Conservation (phyloP, 1,140 invertebrate species). For the Dufourea novaeangliae region DNA sequence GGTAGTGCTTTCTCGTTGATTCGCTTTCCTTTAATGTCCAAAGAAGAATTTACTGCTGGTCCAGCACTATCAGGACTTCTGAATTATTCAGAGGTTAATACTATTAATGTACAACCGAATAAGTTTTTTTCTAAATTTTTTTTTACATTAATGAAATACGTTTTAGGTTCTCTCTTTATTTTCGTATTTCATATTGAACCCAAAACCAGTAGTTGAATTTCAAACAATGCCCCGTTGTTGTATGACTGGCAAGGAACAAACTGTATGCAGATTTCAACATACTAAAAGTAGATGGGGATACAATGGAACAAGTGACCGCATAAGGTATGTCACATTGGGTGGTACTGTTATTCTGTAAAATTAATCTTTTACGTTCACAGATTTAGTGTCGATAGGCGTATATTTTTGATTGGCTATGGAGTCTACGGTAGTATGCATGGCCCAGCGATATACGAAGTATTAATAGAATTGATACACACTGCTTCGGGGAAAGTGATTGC, state of each 20-base stretch:
- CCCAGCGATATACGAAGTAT: conserved; percentile 90
- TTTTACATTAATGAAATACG: conserved; percentile 26
- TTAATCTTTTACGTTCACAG: conserved; percentile 78
- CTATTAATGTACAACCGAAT: conserved; percentile 19
- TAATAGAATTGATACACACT: conserved; percentile 90
- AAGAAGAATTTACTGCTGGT: conserved; percentile 92
- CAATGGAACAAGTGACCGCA: conserved; percentile 92
- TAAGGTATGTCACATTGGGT: conserved; percentile 82
- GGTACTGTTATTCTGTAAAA: background rate
- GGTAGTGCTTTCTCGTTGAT: conserved; percentile 88
- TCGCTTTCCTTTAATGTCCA: conserved; percentile 93
- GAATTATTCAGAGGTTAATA: conserved; percentile 85
- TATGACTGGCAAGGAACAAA: conserved; percentile 92
- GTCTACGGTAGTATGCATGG: conserved; percentile 94
- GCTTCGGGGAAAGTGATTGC: conserved; percentile 90
- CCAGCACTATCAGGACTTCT: conserved; percentile 90
- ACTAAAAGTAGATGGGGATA: conserved; percentile 94
- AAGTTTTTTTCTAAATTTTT: conserved; percentile 17
- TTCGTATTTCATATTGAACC: conserved; percentile 91
- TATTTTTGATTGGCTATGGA: conserved; percentile 94
- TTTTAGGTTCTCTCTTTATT: conserved; percentile 87
- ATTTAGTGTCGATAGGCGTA: conserved; percentile 91
- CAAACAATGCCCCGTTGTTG: conserved; percentile 89
- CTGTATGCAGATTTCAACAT: conserved; percentile 90
- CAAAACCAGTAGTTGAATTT: conserved; percentile 87